A percentile compares a stretch with the other conserved stretches of the same genome.
Evolutionary conservation across 2,113 vertebrate species (phyloP).

Genomic region (Gopherus flavomarginatus): DNA sequence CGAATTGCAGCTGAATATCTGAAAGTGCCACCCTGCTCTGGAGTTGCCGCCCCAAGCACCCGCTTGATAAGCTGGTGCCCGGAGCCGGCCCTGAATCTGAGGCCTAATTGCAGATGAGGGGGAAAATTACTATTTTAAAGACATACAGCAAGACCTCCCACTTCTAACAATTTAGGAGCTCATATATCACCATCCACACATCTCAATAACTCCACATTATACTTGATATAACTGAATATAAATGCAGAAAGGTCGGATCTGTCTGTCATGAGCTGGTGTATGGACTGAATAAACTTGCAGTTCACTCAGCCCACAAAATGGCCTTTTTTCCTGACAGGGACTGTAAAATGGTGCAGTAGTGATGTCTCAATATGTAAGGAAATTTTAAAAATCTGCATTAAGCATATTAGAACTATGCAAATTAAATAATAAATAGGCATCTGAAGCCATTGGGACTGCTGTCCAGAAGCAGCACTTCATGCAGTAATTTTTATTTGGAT

Average conservation of each 20-base stretch:
- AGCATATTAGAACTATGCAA: neutral
- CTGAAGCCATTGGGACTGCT: neutral
- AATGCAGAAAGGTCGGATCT: neutral
- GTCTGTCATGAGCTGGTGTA: neutral
- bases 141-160: neutral
- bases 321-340: neutral
- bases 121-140: neutral
- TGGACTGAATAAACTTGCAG: neutral
- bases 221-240: neutral
- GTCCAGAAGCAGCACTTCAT: neutral
- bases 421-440: neutral
- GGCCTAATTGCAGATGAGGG: neutral
- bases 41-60: too few species aligned
- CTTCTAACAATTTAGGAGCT: neutral
- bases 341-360: neutral
- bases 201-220: neutral
- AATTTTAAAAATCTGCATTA: neutral
- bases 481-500: neutral
- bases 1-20: too few species aligned
- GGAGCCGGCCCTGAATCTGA: neutral
- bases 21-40: too few species aligned
- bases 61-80: too few species aligned
- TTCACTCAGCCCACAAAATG: neutral
- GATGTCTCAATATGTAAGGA: neutral
- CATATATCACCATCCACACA: neutral